Percentiles rank a stretch among this genome's conserved stretches.
Conservation (phyloP, 2,888 invertebrate species). For the Campopleginae sp. region DNA sequence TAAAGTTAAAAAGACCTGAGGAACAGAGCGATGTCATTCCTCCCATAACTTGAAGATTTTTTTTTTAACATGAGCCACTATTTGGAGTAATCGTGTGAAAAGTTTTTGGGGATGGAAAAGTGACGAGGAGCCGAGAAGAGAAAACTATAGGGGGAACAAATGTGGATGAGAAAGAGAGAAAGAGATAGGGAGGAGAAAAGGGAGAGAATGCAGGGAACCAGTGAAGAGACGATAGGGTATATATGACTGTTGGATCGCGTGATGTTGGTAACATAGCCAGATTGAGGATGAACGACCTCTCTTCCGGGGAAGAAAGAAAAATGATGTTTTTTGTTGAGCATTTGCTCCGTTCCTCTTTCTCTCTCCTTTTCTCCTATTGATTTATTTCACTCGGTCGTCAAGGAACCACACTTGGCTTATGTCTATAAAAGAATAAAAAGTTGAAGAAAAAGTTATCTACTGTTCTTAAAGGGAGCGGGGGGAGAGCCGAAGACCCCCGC, state of each 20-base stretch:
- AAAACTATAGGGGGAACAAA: not conserved
- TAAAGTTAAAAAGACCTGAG: not conserved
- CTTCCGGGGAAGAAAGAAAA: slow-evolving; percentile 62
- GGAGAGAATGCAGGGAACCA: slow-evolving; percentile 33
- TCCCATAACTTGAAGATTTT: not conserved
- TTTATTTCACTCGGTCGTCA: slow-evolving; percentile 80
- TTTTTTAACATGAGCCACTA: slow-evolving; percentile 16
- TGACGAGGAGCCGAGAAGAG: slow-evolving; percentile 1
- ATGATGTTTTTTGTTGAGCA: slow-evolving; percentile 55
- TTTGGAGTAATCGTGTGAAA: not conserved
- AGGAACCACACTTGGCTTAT: slow-evolving; percentile 80
- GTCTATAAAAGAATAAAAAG: slow-evolving; percentile 70
- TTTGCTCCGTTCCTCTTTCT: slow-evolving; percentile 23
- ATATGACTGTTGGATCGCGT: slow-evolving; percentile 61
- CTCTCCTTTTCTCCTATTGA: slow-evolving; percentile 72
- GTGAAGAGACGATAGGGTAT: slow-evolving; percentile 48
- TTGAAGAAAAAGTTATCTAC: slow-evolving; percentile 35
- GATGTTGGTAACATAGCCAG: slow-evolving; percentile 59
- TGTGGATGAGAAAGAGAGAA: not conserved
- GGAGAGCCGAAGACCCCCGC: not conserved
- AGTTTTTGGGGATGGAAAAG: slow-evolving; percentile 7
- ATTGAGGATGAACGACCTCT: slow-evolving; percentile 70
- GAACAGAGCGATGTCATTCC: not conserved
- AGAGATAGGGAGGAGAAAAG: not conserved
- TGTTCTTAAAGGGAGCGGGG: not conserved